Conservation (phyloP, 2,113 vertebrate species). For the Glaucomys volans region DNA sequence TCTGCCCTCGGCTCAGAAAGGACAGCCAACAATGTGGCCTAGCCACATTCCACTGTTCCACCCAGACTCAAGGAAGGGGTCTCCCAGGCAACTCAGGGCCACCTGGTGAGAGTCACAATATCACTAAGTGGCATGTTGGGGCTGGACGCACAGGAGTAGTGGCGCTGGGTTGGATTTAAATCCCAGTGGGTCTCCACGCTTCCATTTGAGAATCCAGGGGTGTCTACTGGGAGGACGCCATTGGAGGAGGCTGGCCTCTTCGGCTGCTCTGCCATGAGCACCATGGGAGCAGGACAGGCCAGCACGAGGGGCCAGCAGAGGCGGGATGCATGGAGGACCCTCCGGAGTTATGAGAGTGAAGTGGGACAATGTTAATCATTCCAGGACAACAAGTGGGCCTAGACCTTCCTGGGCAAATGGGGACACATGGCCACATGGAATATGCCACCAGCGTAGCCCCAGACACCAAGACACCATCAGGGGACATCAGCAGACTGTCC, state of each 20-base stretch:
- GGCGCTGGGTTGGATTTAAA: not conserved
- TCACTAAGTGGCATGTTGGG: rapidly evolving
- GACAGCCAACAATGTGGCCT: rapidly evolving
- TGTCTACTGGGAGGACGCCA: rapidly evolving
- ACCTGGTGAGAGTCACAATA: rapidly evolving
- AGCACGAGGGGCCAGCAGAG: too few relatives aligned
- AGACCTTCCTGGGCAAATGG: not conserved
- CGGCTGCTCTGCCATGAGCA: not conserved
- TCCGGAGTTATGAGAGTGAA: too few relatives aligned
- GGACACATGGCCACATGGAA: rapidly evolving
- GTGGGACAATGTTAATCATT: not conserved
- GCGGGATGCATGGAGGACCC: too few relatives aligned
- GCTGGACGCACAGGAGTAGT: not conserved
- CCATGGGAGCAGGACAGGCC: not conserved
- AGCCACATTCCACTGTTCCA: rapidly evolving
- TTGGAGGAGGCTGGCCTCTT: too few relatives aligned
- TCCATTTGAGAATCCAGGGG: not conserved
- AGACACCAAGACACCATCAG: rapidly evolving
- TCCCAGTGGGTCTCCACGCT: not conserved
- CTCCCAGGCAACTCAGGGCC: too few relatives aligned
- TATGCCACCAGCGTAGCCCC: rapidly evolving
- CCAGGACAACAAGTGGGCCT: not conserved
- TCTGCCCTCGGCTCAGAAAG: not conserved
- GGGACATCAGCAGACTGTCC: too few relatives aligned
- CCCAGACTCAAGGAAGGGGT: rapidly evolving